Conservation (phyloP, 2,797 vertebrate species). For the Parotocinclus haroldoi region DNA sequence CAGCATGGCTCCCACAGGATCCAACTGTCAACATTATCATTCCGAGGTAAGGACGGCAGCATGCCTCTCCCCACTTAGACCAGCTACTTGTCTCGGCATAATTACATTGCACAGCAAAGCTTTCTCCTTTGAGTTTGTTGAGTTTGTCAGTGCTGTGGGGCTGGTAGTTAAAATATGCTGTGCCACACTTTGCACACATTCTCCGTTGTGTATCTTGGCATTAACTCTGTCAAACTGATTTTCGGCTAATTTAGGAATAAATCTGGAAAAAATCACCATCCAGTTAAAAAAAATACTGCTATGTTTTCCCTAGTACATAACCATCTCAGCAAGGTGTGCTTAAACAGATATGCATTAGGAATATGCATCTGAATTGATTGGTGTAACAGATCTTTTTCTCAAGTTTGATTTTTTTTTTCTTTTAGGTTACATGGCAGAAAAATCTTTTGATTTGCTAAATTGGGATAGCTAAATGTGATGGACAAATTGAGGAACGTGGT, state of each 20-base stretch:
- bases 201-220: slow-evolving; percentile 4
- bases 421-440: too few species aligned
- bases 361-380: not conserved
- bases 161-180: slow-evolving; percentile 24
- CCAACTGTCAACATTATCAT: slow-evolving; percentile 29
- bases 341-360: not conserved
- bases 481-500: too few species aligned
- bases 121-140: slow-evolving; percentile 20
- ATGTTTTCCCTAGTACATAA: not conserved
- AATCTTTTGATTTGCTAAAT: too few species aligned
- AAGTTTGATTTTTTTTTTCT: too few species aligned
- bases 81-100: slow-evolving; percentile 25
- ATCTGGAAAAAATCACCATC: not conserved
- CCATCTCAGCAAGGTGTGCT: not conserved
- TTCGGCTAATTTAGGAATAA: slow-evolving; percentile 3
- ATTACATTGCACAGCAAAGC: slow-evolving; percentile 18
- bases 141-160: slow-evolving; percentile 11
- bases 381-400: too few species aligned
- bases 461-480: too few species aligned
- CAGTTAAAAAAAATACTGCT: slow-evolving; percentile 19
- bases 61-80: slow-evolving; percentile 18
- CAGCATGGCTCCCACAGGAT: slow-evolving; percentile 14
- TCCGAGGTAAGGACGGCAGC: slow-evolving; percentile 13
- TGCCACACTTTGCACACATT: slow-evolving; percentile 16
- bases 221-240: not conserved